Evolutionary conservation across 1,140 invertebrate genomes (phyloP), one percentile per base, ranked within the genome.

Genomic region (Orchestia grillus): DNA sequence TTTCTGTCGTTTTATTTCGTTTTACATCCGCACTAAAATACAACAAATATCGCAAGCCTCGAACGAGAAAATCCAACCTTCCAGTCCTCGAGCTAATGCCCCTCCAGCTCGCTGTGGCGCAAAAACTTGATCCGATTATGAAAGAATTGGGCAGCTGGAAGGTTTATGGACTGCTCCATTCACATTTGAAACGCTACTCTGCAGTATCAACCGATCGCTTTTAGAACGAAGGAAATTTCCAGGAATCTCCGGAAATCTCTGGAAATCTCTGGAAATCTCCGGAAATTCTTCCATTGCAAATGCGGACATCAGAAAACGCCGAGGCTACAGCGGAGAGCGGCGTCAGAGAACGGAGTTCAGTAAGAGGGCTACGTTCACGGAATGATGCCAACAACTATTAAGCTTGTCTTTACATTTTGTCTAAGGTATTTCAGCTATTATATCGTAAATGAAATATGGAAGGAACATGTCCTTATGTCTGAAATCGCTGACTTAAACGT

Each of bases 121-220:
- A 44, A 94, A 45, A 94, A 94, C 40, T 94, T 44, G 8, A 94
- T 94, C 92, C 92, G 92, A 94, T 94, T 94, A 94, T 47, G 36
- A n/a, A 94, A 45, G 92, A 40, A 94, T 44, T 45, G 92, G 40
- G 43, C 19, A n/a, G 43, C 92, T 45, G 44, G 47, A 47, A 45
- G 92, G 92, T 44, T 47, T 47, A 94, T 44, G 44, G 92, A 44
- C 6, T 94, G 43, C 44, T 45, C 6, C 44, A 94, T 47, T 45
- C 92, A 94, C 92, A 40, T 44, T 94, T 45, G 47, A 92, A 94
- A 47, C 40, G 92, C 92, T n/a, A 44, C 43, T 44, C 44, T 8
- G 36, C 36, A 94, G 92, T 94, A 94, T 47, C 92, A 8, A 45
- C 11, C 19, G 43, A 44, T 94, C 92, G 92, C 92, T 94, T 94